Percentiles rank a stretch among this genome's conserved stretches.
Conservation (phyloP, 2,797 vertebrate genomes). For the Lophius americanus region DNA sequence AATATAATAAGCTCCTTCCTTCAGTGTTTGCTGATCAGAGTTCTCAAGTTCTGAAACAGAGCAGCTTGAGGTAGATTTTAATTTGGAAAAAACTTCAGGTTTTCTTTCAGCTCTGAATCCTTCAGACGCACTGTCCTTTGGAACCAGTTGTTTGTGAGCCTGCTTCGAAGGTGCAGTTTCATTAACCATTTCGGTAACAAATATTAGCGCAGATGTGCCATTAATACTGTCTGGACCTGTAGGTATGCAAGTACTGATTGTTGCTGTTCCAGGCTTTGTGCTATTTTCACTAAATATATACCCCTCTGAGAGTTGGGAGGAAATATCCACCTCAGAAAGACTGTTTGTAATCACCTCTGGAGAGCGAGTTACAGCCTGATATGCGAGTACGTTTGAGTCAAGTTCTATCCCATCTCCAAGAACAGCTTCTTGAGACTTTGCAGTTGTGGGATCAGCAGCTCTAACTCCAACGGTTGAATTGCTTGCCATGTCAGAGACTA, state of each 20-base stretch:
- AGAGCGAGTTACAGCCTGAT: conserved; percentile 4
- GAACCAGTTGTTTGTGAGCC: conserved; percentile 10
- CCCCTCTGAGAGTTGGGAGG: conserved; percentile 11
- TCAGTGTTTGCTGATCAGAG: background rate
- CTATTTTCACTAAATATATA: conserved; percentile 13
- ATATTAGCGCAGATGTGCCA: conserved; percentile 38
- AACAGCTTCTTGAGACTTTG: conserved; percentile 16
- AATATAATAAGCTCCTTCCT: conserved; percentile 1
- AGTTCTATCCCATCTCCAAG: background rate
- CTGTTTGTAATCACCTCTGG: conserved; percentile 1
- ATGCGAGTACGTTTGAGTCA: background rate
- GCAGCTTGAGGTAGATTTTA: conserved; percentile 25
- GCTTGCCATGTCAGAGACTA: background rate
- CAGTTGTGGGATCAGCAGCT: background rate
- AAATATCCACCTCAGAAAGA: background rate
- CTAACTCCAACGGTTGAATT: background rate
- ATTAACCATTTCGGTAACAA: conserved; percentile 57
- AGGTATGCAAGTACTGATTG: background rate
- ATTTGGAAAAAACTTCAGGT: conserved; percentile 17
- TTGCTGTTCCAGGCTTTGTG: background rate
- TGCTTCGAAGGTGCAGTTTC: conserved; percentile 38
- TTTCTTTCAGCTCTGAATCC: conserved; percentile 16
- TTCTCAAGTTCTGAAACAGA: conserved; percentile 14
- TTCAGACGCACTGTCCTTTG: conserved; percentile 13
- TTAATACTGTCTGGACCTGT: conserved; percentile 16